Evolutionary conservation across 2,797 vertebrate genomes (phyloP).

Genomic region (Sebastes taczanowskii): DNA sequence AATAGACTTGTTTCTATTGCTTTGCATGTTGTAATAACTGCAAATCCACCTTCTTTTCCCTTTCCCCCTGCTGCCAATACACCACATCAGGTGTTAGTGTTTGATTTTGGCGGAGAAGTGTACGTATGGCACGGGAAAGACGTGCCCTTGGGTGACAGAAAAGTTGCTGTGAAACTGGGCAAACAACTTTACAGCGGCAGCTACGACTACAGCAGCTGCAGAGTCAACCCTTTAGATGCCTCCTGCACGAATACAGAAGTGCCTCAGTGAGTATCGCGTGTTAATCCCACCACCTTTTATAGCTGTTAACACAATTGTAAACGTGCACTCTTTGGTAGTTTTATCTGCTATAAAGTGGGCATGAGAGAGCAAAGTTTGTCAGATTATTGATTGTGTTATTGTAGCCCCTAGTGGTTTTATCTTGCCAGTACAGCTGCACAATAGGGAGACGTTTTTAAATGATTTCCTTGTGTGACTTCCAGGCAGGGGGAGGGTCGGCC

Average conservation of each 20-base stretch:
- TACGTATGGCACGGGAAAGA: conserved; percentile 88
- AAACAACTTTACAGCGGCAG: conserved; percentile 83
- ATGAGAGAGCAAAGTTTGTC: background rate
- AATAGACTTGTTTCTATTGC: background rate
- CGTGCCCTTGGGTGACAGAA: conserved; percentile 82
- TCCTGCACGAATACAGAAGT: conserved; percentile 70
- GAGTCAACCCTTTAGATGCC: conserved; percentile 82
- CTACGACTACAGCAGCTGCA: conserved; percentile 84
- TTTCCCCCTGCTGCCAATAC: background rate
- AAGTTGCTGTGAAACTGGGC: conserved; percentile 84
- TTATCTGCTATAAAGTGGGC: background rate
- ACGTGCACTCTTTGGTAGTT: background rate
- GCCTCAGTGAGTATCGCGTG: conserved; percentile 74
- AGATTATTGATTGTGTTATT: conserved; percentile 25
- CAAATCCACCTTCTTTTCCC: background rate
- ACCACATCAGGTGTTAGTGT: conserved; percentile 80
- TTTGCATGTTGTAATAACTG: background rate
- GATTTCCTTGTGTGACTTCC: conserved; percentile 1
- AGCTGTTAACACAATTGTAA: background rate
- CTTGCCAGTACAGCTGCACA: conserved; percentile 18
- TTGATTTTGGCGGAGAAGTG: conserved; percentile 86
- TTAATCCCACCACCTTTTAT: background rate
- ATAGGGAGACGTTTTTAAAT: background rate
- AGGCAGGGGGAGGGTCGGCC: conserved; percentile 84
- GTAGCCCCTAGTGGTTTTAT: conserved; percentile 63